phyloP scores from a whole-genome alignment of 2,888 invertebrate species.

The Spicauda simplicius region DNA sequence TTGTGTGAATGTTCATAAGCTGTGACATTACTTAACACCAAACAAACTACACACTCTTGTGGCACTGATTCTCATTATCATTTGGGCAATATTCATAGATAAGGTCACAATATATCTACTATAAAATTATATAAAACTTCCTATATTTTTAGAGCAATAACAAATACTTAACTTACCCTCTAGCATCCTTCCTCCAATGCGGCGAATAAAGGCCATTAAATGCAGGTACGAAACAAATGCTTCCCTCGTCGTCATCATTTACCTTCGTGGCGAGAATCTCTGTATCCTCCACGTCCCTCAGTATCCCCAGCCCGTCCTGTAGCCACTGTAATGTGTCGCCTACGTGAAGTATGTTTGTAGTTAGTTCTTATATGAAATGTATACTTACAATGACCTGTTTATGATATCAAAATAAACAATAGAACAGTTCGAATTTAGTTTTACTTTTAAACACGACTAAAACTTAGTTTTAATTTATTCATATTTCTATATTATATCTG shows the following conservation, averaged over 20 bases:
- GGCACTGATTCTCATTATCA: too few relatives aligned
- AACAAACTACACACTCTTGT: too few relatives aligned
- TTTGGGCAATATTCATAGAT: too few relatives aligned
- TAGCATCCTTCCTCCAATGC: constrained; percentile 97
- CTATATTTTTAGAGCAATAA: background rate
- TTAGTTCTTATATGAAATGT: constrained; percentile 24
- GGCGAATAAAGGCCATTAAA: constrained; percentile 98
- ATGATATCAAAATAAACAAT: too few relatives aligned
- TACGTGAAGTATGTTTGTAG: constrained; percentile 45
- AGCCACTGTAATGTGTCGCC: constrained; percentile 96
- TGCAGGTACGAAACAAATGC: constrained; percentile 98
- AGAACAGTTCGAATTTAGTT: too few relatives aligned
- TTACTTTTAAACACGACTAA: too few relatives aligned
- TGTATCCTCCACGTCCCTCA: constrained; percentile 87
- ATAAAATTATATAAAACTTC: too few relatives aligned
- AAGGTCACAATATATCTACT: too few relatives aligned
- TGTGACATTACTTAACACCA: too few relatives aligned
- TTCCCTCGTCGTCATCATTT: constrained; percentile 84
- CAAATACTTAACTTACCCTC: constrained; percentile 79
- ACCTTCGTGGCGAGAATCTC: constrained; percentile 79
- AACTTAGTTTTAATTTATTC: too few relatives aligned
- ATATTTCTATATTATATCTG: too few relatives aligned
- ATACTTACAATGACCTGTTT: background rate
- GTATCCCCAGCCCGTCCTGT: constrained; percentile 92
- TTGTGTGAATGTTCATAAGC: too few relatives aligned